Conservation (phyloP, 1,140 invertebrate species). For the Eriosoma lanigerum region DNA sequence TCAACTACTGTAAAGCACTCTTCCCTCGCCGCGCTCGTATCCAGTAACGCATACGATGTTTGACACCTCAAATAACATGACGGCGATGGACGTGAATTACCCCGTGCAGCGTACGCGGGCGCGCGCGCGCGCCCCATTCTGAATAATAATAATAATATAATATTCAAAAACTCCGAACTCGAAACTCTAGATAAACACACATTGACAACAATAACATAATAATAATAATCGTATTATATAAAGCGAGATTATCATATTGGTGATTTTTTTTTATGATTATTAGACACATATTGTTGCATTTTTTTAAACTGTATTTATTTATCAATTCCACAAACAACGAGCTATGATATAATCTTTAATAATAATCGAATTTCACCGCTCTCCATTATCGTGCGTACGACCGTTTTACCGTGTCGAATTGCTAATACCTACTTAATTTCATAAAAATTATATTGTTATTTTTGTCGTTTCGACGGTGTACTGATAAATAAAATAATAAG, state of each 20-base stretch:
- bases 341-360: background rate
- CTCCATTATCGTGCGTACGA: background rate
- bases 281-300: background rate
- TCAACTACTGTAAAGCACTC: slow-evolving; percentile 46
- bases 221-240: background rate
- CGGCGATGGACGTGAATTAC: background rate
- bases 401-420: background rate
- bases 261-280: background rate
- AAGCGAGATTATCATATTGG: background rate
- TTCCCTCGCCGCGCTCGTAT: background rate
- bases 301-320: background rate
- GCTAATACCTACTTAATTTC: background rate
- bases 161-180: background rate
- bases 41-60: slow-evolving; percentile 21
- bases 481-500: no score
- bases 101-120: background rate
- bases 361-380: slow-evolving; percentile 3
- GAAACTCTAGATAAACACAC: background rate
- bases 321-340: background rate
- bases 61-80: slow-evolving; percentile 45
- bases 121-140: background rate
- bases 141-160: background rate
- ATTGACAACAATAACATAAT: background rate
- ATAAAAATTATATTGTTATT: background rate
- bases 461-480: background rate